Conservation (phyloP, 2,888 invertebrate genomes). For the Psylliodes chrysocephalus region DNA sequence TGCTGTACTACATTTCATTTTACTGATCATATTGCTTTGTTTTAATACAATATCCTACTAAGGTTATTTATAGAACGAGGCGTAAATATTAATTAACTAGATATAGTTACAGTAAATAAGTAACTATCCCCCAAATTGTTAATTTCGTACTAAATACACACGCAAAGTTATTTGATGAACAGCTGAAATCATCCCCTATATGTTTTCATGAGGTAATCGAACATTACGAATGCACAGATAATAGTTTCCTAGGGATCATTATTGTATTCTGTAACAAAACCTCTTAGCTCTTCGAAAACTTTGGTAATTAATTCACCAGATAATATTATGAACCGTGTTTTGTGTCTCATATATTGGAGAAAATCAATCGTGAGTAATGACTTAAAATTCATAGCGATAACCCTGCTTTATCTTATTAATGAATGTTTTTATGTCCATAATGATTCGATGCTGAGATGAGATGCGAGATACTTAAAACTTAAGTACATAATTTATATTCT, state of each 20-base stretch:
- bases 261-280: constrained; percentile 40
- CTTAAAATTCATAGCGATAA: constrained; percentile 28
- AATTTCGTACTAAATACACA: too few relatives aligned
- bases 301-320: constrained; percentile 40
- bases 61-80: too few relatives aligned
- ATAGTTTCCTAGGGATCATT: constrained; percentile 33
- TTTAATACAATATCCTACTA: too few relatives aligned
- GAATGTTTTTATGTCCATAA: constrained; percentile 13
- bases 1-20: too few relatives aligned
- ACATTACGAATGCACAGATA: constrained; percentile 28
- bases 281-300: constrained; percentile 38
- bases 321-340: constrained; percentile 36
- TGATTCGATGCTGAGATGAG: too few relatives aligned
- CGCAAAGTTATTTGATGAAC: neutral
- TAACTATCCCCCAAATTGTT: too few relatives aligned
- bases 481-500: too few relatives aligned
- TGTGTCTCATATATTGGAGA: constrained; percentile 29
- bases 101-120: too few relatives aligned
- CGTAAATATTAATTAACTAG: too few relatives aligned
- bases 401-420: constrained; percentile 22
- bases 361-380: constrained; percentile 40
- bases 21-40: too few relatives aligned
- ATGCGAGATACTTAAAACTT: too few relatives aligned
- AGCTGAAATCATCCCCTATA: neutral
- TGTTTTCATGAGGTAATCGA: neutral